Evolutionary conservation across 2,888 invertebrate species (phyloP).

Genomic region (Drosophila falleni): DNA sequence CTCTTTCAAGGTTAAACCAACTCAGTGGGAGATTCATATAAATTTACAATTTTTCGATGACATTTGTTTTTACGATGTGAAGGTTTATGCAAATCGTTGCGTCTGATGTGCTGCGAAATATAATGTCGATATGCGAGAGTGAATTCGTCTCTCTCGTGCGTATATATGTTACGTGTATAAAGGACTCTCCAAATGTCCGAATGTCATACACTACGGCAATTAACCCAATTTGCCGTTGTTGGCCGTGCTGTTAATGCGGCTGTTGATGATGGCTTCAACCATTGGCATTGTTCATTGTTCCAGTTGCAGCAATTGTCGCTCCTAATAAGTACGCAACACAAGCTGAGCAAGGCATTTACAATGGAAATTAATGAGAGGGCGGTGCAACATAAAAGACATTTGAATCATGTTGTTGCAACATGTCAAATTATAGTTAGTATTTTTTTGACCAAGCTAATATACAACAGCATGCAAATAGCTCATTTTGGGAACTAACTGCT

Average conservation of each 20-base stretch:
- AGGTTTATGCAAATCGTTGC: constrained; percentile 67
- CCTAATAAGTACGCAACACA: constrained; percentile 63
- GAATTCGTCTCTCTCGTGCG: background rate
- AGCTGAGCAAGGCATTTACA: constrained; percentile 48
- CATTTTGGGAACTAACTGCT: constrained; percentile 17
- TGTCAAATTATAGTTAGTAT: constrained; percentile 14
- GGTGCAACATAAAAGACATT: constrained; percentile 17
- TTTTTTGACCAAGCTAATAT: background rate
- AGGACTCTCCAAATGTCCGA: constrained; percentile 44
- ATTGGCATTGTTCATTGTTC: constrained; percentile 4
- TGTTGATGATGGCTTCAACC: constrained; percentile 49
- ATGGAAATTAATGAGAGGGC: constrained; percentile 66
- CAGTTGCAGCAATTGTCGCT: constrained; percentile 13
- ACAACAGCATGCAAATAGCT: constrained; percentile 54
- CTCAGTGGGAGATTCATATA: constrained; percentile 38
- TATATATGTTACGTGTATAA: no score
- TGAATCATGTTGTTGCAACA: constrained; percentile 23
- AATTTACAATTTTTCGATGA: constrained; percentile 64
- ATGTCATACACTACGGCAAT: constrained; percentile 69
- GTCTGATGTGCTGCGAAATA: constrained; percentile 62
- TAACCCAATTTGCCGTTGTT: constrained; percentile 65
- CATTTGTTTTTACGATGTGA: constrained; percentile 64
- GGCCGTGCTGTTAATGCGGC: constrained; percentile 54
- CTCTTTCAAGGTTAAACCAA: constrained; percentile 20
- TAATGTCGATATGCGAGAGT: constrained; percentile 10